Base-by-base conservation (phyloP, 1,140 invertebrate genomes). In the Bicyclus anynana region DNA sequence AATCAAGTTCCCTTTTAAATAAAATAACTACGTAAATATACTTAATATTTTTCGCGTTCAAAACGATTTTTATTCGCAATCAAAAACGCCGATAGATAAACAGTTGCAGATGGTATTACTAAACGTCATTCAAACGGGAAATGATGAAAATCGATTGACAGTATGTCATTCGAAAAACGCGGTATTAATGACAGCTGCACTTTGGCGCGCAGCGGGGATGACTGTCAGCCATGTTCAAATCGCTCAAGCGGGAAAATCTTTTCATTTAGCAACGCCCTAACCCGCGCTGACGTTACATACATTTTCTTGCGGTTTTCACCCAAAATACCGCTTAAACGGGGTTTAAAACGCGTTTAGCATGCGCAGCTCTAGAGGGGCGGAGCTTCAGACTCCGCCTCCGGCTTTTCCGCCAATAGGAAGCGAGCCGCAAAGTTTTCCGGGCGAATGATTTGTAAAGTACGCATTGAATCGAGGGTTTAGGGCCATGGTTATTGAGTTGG, bases 251-350 rank as follows among this genome's bases (percentile, higher is more conserved):
- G 74, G 79, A 87, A 82, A 85, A 80, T 80, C 72, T 83, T 87
- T 84, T 80, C 80, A 79, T 84, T 87, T 85, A 85, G 73, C 74
- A 78, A 83, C 80, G 80, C 80, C 80, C 82, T 80, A 77, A 74
- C 80, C 77, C 75, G 82, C 78, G 80, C 81, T 67, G 80, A 60
- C 55, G 77, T 80, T 82, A 83, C 84, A 75, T 84, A 84, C 78
- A 87, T 85, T 87, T 87, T 87, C 84, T 80, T 87, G 84, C 72
- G 82, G 84, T 87, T 87, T 87, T 84, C 73, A 72, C 62, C 77
- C 78, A 87, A 87, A 87, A 86, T 71, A 87, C 84, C 81, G 84
- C 84, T 88, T 88, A 88, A 88, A 86, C 84, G 84, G 79, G 78
- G 57, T 74, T 85, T 87, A 86, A 84, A 74, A 58, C 80, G 77